phyloP scores from a whole-genome alignment of 2,888 invertebrate genomes.

The Metellina segmentata region DNA sequence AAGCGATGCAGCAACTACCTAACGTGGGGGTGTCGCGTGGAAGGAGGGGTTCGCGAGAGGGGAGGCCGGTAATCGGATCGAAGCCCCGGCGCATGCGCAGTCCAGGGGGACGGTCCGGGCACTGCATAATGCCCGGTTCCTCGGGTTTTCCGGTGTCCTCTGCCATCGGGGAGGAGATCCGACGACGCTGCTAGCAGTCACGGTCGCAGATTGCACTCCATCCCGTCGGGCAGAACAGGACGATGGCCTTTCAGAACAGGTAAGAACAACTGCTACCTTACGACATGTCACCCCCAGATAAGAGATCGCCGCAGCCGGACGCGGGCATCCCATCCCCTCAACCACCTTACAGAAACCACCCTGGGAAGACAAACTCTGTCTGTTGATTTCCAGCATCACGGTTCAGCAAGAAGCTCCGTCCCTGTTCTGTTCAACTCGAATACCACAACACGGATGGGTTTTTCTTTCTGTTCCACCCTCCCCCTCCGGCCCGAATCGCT shows the following conservation, averaged over 20 bases:
- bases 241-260: slow-evolving; percentile 62
- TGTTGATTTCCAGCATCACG: no score
- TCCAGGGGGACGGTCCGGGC: slow-evolving; percentile 66
- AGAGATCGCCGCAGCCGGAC: not conserved
- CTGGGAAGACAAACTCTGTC: no score
- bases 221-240: slow-evolving; percentile 19
- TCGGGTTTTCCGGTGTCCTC: slow-evolving; percentile 76
- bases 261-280: slow-evolving; percentile 48
- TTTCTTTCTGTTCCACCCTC: not conserved
- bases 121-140: slow-evolving; percentile 76
- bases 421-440: no score
- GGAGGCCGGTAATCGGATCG: slow-evolving; percentile 73
- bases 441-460: no score
- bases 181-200: slow-evolving; percentile 58
- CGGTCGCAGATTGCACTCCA: slow-evolving; percentile 67
- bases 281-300: slow-evolving; percentile 18
- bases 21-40: slow-evolving; percentile 23
- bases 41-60: slow-evolving; percentile 7
- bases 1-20: slow-evolving; percentile 69
- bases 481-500: not conserved
- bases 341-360: no score
- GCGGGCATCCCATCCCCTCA: no score
- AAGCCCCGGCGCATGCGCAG: slow-evolving; percentile 68
- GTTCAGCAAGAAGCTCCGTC: no score
- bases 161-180: slow-evolving; percentile 70